Percentiles rank a stretch among this genome's conserved stretches.
These are phyloP conservation scores for Leptonema lineaticorne DNA, from an alignment of 1,140 invertebrate species.

Conservation along the genomic window DNA sequence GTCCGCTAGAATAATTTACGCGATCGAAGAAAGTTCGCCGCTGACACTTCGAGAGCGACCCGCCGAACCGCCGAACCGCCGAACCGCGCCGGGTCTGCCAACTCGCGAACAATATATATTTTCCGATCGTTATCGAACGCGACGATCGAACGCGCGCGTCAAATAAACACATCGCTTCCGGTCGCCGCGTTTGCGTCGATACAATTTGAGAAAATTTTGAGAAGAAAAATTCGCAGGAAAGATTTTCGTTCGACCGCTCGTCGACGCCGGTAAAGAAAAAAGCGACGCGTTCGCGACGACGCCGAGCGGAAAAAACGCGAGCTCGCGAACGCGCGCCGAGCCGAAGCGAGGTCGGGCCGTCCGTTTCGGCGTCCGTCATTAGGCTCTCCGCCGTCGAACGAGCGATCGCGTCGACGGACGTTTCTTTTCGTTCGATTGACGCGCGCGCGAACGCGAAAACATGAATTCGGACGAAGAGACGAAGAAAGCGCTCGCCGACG, in stretches of 20 bases:
- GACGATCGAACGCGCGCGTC: too few species aligned
- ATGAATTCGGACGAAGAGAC: slow-evolving; percentile 3
- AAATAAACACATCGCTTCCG: too few species aligned
- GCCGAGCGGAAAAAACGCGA: too few species aligned
- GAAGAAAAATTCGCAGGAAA: too few species aligned
- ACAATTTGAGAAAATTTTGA: too few species aligned
- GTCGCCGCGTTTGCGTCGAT: too few species aligned
- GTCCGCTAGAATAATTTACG: background rate
- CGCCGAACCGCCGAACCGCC: background rate
- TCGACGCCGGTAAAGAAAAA: too few species aligned
- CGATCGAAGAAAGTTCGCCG: background rate
- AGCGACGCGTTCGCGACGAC: background rate
- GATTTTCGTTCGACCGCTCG: too few species aligned
- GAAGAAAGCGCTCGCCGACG: background rate
- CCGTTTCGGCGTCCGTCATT: background rate
- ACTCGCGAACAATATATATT: too few species aligned
- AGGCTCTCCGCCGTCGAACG: background rate
- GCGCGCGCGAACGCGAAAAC: background rate
- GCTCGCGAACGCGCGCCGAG: too few species aligned
- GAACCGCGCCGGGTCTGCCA: too few species aligned
- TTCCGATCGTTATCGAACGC: too few species aligned
- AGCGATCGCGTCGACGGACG: background rate
- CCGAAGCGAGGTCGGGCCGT: background rate
- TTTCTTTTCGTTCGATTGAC: background rate
- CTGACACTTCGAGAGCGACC: background rate